phyloP scores from a whole-genome alignment of 2,113 vertebrate species.

The Gymnocephalus cernua region DNA sequence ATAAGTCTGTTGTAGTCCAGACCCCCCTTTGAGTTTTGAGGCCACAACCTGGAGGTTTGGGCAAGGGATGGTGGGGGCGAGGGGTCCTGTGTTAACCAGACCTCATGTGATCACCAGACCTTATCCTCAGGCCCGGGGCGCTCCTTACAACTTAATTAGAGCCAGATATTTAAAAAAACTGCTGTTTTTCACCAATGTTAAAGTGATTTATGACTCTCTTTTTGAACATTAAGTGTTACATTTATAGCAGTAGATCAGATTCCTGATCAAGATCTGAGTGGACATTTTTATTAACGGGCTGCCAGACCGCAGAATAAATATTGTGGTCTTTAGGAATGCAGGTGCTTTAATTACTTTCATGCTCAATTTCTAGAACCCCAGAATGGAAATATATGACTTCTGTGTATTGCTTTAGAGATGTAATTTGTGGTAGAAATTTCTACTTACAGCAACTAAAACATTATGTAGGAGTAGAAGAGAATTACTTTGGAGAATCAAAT shows the following conservation, averaged over 20 bases:
- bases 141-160: constrained; percentile 81
- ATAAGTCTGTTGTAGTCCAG: not conserved
- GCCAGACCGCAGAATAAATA: constrained; percentile 78
- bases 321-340: constrained; percentile 69
- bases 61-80: not conserved
- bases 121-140: constrained; percentile 59
- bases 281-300: constrained; percentile 82
- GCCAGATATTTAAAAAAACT: constrained; percentile 76
- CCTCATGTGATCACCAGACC: constrained; percentile 74
- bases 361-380: constrained; percentile 74
- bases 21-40: constrained; percentile 47
- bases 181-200: constrained; percentile 71
- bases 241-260: constrained; percentile 78
- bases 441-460: constrained; percentile 15
- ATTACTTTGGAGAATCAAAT: constrained; percentile 43
- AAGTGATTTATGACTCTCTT: constrained; percentile 82
- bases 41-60: constrained; percentile 33
- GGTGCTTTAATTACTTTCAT: constrained; percentile 81
- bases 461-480: not conserved
- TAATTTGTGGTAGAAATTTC: constrained; percentile 28
- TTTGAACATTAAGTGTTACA: constrained; percentile 81
- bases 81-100: constrained; percentile 63
- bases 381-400: constrained; percentile 63
- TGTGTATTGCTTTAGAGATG: constrained; percentile 49
- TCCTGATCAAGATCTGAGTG: constrained; percentile 74